Evolutionary conservation across 92 coral and sea anemone genomes (phyloP).

Genomic region (Zoanthus sociatus): DNA sequence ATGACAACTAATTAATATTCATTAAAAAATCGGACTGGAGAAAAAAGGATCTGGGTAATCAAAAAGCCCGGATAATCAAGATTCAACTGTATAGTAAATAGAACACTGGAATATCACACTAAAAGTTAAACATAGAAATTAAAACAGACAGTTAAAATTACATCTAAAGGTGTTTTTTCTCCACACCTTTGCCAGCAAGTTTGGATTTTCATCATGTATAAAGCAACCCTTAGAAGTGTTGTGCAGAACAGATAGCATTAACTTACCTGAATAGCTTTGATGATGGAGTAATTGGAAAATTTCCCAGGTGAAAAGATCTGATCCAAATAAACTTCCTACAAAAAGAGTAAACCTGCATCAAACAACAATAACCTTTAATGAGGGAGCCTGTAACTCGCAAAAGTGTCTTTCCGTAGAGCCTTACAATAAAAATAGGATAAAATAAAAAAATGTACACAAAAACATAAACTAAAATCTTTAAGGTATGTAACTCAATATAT

Average conservation of each 20-base stretch:
- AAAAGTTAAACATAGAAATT: neutral
- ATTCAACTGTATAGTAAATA: neutral
- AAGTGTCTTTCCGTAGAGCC: no score
- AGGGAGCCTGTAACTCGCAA: no score
- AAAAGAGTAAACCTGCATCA: neutral
- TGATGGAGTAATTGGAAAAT: conserved; percentile 79
- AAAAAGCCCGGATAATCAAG: no score
- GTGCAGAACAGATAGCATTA: neutral
- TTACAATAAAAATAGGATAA: no score
- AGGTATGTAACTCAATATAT: no score
- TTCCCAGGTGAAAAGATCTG: conserved; percentile 89
- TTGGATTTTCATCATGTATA: neutral
- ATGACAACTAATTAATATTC: no score
- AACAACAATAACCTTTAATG: no score
- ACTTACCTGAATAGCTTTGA: conserved; percentile 71
- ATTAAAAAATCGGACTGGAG: neutral
- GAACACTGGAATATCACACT: neutral
- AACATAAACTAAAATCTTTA: no score
- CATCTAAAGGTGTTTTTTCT: neutral
- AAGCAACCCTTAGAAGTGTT: neutral
- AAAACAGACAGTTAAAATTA: neutral
- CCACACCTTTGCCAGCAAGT: neutral
- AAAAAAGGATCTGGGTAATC: neutral
- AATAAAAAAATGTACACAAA: no score
- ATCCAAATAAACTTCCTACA: conserved; percentile 89